Conservation (phyloP, 2,797 vertebrate species). For the Ficedula albicollis region DNA sequence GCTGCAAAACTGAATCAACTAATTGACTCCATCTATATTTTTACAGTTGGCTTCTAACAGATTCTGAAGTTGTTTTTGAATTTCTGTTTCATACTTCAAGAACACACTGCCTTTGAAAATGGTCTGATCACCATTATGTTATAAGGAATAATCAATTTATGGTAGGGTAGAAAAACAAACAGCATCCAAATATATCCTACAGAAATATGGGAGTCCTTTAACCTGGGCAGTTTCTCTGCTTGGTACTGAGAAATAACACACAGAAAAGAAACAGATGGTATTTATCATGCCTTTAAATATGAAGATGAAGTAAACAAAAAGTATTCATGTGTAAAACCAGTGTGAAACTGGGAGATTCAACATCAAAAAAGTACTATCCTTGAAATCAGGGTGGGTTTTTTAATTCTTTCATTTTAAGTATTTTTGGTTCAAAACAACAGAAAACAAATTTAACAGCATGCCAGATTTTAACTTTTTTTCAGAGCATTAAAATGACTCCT, state of each 20-base stretch:
- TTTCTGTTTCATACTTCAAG: conserved; percentile 47
- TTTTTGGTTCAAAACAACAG: conserved; percentile 27
- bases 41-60: conserved; percentile 60
- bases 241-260: conserved; percentile 8
- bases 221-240: neutral
- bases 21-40: conserved; percentile 62
- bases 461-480: conserved; percentile 21
- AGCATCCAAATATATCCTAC: conserved; percentile 6
- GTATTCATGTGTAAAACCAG: neutral
- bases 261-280: neutral
- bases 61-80: conserved; percentile 25
- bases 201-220: conserved; percentile 5
- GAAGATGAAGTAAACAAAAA: conserved; percentile 5
- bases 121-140: neutral
- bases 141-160: neutral
- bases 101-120: conserved; percentile 17
- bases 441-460: conserved; percentile 25
- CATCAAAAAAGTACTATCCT: neutral
- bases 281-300: conserved; percentile 24
- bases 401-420: conserved; percentile 4
- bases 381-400: neutral
- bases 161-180: neutral
- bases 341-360: conserved; percentile 16
- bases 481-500: conserved; percentile 22
- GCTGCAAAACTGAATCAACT: conserved; percentile 50